phyloP scores from a whole-genome alignment of 1,140 invertebrate genomes.

The Chironomus striatipennis region DNA sequence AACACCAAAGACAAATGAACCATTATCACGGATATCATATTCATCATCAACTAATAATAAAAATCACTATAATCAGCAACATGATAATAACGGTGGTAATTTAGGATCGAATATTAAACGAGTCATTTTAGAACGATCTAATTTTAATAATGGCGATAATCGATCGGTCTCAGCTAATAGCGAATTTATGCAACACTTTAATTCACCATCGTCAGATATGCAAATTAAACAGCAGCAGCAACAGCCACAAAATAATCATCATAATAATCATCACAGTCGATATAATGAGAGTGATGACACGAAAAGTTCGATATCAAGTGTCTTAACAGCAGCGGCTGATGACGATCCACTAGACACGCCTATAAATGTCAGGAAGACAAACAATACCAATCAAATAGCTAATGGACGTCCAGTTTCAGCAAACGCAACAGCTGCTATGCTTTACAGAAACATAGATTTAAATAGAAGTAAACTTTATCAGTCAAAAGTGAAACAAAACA shows the following conservation, averaged over 20 bases:
- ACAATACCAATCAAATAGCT: background rate
- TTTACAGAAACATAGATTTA: conserved; percentile 1
- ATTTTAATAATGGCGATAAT: conserved; percentile 27
- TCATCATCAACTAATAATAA: background rate
- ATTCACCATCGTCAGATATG: background rate
- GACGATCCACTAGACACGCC: background rate
- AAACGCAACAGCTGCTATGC: background rate
- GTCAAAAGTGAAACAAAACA: conserved; percentile 17
- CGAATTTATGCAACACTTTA: background rate
- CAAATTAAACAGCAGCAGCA: background rate
- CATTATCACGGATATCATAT: conserved; percentile 23
- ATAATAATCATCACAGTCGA: background rate
- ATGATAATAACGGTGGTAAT: background rate
- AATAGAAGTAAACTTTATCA: conserved; percentile 18
- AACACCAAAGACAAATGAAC: conserved; percentile 29
- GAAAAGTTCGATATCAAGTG: conserved; percentile 8
- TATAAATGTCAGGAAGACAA: background rate
- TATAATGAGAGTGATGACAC: background rate
- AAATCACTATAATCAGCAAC: background rate
- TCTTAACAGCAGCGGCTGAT: background rate
- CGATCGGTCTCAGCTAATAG: conserved; percentile 22
- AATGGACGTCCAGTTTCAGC: background rate
- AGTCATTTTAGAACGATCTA: conserved; percentile 33
- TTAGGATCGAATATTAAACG: conserved; percentile 29
- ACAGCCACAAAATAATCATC: background rate